Conservation (phyloP, 2,888 invertebrate species). For the Hemistola chrysoprasaria region DNA sequence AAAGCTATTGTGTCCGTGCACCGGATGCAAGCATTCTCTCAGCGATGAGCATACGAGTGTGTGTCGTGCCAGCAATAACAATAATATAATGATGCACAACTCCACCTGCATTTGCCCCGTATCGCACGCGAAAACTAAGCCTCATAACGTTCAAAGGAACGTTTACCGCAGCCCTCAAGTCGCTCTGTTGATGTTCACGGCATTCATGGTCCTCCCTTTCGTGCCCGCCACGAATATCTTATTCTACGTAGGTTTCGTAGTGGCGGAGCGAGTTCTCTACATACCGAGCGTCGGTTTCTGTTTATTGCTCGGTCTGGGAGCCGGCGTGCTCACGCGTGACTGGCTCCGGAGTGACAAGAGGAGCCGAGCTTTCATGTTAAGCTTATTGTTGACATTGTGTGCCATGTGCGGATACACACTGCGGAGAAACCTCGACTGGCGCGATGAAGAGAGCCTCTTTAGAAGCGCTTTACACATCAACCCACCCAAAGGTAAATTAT, state of each 20-base stretch:
- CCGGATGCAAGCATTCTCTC: constrained; percentile 86
- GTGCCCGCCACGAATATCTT: constrained; percentile 97
- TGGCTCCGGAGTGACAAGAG: constrained; percentile 70
- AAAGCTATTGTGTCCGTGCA: constrained; percentile 80
- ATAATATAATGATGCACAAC: constrained; percentile 83
- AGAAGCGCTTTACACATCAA: constrained; percentile 95
- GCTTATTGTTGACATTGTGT: constrained; percentile 83
- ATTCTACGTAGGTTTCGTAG: constrained; percentile 99
- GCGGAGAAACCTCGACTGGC: constrained; percentile 94
- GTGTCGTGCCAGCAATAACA: constrained; percentile 88
- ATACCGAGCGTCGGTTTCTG: constrained; percentile 98
- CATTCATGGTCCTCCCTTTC: constrained; percentile 94
- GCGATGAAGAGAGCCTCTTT: constrained; percentile 95
- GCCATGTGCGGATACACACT: constrained; percentile 90
- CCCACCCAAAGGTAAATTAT: constrained; percentile 95
- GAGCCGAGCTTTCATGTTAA: constrained; percentile 66
- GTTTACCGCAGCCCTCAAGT: constrained; percentile 67
- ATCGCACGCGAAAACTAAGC: constrained; percentile 52
- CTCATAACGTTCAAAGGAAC: constrained; percentile 49
- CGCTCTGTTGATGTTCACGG: constrained; percentile 83
- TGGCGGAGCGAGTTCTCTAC: constrained; percentile 97
- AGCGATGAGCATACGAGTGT: constrained; percentile 86
- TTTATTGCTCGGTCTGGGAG: constrained; percentile 90
- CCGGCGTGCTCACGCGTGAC: constrained; percentile 70
- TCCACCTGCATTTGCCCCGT: constrained; percentile 72